Percentiles rank a stretch among this genome's conserved stretches.
phyloP scores from a whole-genome alignment of 2,797 vertebrate genomes.

The Sebastes dallii region DNA sequence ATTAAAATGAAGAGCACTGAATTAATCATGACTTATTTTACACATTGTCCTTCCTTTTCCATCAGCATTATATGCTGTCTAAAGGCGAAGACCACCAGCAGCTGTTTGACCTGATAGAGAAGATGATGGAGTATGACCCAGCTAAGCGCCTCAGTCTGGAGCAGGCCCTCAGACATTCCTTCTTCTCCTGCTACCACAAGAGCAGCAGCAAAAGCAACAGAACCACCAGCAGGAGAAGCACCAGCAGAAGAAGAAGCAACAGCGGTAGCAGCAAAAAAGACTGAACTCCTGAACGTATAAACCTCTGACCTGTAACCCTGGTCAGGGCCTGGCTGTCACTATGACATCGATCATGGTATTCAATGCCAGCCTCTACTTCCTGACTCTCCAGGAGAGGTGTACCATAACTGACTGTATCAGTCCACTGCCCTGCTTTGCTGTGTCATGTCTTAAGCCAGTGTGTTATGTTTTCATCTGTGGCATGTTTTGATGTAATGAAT shows the following conservation, averaged over 20 bases:
- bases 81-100: constrained; percentile 82
- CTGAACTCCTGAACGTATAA: constrained; percentile 14
- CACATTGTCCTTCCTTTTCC: background rate
- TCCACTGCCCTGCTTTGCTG: constrained; percentile 79
- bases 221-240: constrained; percentile 31
- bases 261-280: constrained; percentile 52
- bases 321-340: constrained; percentile 13
- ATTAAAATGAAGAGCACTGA: background rate
- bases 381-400: constrained; percentile 73
- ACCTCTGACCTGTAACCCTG: constrained; percentile 1
- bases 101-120: constrained; percentile 89
- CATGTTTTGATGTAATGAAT: constrained; percentile 8
- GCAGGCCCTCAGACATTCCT: constrained; percentile 87
- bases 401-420: constrained; percentile 88
- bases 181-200: constrained; percentile 78
- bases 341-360: constrained; percentile 7
- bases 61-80: constrained; percentile 87
- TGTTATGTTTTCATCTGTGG: background rate
- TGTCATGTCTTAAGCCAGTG: constrained; percentile 1
- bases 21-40: background rate
- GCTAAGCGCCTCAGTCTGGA: constrained; percentile 84
- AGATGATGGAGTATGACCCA: constrained; percentile 90
- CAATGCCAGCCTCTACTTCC: constrained; percentile 18
- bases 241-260: constrained; percentile 29
- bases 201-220: constrained; percentile 48